A percentile compares a stretch with the other conserved stretches of the same genome.
phyloP scores from a whole-genome alignment of 2,797 vertebrate genomes.

The Darevskia mixta region DNA sequence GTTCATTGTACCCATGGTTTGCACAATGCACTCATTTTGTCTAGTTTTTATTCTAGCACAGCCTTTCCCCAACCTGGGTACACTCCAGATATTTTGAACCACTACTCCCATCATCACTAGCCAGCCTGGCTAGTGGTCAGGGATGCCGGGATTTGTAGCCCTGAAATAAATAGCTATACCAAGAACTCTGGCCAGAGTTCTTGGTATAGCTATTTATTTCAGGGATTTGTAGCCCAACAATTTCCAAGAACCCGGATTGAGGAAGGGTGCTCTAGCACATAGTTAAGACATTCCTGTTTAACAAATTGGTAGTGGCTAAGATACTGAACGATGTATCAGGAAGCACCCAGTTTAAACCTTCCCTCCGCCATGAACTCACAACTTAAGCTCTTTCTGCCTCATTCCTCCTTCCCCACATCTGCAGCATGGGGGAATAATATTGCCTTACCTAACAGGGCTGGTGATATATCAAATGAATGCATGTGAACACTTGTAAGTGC shows the following conservation, averaged over 20 bases:
- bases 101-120: not conserved
- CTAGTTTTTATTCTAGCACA: constrained; percentile 12
- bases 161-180: too few relatives aligned
- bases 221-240: not conserved
- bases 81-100: not conserved
- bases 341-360: not conserved
- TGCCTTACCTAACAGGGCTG: not conserved
- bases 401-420: not conserved
- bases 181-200: too few relatives aligned
- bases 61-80: not conserved
- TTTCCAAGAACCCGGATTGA: not conserved
- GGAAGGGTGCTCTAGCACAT: not conserved
- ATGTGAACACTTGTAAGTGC: not conserved
- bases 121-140: not conserved
- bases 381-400: not conserved
- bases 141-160: not conserved
- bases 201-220: too few relatives aligned
- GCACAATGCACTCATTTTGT: not conserved
- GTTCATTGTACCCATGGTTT: not conserved
- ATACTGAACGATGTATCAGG: not conserved
- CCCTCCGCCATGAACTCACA: not conserved
- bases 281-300: not conserved
- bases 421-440: not conserved
- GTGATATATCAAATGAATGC: constrained; percentile 1
- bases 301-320: not conserved